A percentile compares a stretch with the other conserved stretches of the same genome.
Conservation (phyloP, 2,113 vertebrate species). For the Zapus hudsonius region DNA sequence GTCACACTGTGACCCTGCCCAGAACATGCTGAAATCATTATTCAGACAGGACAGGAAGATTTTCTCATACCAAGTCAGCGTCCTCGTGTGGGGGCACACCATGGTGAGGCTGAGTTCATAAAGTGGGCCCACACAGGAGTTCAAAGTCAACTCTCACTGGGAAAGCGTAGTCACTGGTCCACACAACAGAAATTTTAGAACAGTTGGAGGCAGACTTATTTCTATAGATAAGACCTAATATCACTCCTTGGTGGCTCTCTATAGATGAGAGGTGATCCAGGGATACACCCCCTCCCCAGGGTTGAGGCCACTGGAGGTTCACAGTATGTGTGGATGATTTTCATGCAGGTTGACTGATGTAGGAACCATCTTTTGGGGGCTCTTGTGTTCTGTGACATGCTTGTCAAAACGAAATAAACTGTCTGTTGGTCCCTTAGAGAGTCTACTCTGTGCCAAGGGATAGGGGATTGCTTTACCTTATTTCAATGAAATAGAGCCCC, state of each 20-base stretch:
- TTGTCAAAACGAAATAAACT: background rate
- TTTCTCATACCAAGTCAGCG: conserved; percentile 37
- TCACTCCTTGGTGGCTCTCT: background rate
- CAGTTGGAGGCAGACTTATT: background rate
- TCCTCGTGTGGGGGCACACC: background rate
- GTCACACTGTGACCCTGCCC: conserved; percentile 47
- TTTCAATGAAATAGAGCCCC: background rate
- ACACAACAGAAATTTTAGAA: background rate
- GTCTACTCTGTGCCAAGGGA: background rate
- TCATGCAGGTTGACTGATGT: background rate
- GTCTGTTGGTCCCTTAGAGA: background rate
- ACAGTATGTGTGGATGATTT: background rate
- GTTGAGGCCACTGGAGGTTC: background rate
- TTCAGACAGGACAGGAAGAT: conserved; percentile 44
- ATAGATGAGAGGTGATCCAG: background rate
- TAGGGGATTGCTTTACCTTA: background rate
- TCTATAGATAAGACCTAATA: background rate
- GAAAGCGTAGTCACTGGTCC: background rate
- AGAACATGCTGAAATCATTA: conserved; percentile 69
- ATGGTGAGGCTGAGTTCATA: background rate
- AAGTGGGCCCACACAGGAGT: background rate
- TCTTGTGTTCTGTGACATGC: background rate
- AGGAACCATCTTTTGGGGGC: background rate
- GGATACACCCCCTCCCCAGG: background rate
- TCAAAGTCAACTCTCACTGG: background rate